phyloP scores from a whole-genome alignment of 2,113 vertebrate genomes.

The Hippopotamus amphibius region DNA sequence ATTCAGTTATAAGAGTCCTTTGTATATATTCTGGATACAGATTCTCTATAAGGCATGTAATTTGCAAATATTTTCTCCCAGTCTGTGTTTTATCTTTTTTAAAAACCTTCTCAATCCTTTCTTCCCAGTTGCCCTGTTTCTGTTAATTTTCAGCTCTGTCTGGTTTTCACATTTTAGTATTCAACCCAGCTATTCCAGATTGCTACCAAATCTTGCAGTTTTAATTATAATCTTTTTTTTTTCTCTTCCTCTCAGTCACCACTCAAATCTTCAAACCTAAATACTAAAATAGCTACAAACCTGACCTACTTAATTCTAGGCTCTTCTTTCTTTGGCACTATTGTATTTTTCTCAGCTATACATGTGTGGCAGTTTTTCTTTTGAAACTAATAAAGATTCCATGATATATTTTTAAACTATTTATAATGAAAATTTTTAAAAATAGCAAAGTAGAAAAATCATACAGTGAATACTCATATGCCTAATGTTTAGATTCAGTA shows the following conservation, averaged over 20 bases:
- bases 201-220: constrained; percentile 16
- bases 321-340: neutral
- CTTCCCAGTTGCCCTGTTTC: neutral
- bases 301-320: neutral
- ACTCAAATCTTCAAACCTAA: neutral
- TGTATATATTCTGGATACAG: neutral
- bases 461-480: neutral
- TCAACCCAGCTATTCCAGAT: neutral
- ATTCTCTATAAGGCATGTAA: neutral
- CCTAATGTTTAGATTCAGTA: neutral
- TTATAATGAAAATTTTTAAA: constrained; percentile 6
- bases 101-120: neutral
- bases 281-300: neutral
- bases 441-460: neutral
- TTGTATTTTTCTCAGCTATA: neutral
- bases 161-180: neutral
- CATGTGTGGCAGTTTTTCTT: neutral
- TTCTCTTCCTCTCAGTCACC: neutral
- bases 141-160: neutral
- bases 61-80: neutral
- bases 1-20: neutral
- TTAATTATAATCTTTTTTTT: constrained; percentile 4
- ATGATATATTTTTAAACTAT: neutral
- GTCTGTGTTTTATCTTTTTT: neutral
- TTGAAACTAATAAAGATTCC: neutral